Percentiles rank a stretch among this genome's conserved stretches.
Conservation (phyloP, 2,113 vertebrate genomes). For the Nesoenas mayeri region DNA sequence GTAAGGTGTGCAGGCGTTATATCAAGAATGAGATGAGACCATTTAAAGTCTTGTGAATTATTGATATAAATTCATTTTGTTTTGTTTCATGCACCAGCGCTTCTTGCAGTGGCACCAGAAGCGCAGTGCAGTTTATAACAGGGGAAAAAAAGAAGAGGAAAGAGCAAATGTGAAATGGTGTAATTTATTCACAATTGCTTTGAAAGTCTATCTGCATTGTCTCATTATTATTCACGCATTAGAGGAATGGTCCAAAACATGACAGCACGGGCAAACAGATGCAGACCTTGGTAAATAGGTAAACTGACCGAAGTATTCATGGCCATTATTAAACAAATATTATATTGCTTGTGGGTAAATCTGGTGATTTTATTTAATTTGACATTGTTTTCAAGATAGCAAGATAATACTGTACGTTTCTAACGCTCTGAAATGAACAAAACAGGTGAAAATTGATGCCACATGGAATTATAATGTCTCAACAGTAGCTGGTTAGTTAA, state of each 20-base stretch:
- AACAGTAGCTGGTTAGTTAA: slow-evolving; percentile 58
- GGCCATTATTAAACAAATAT: slow-evolving; percentile 63
- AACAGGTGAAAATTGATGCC: slow-evolving; percentile 55
- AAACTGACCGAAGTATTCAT: slow-evolving; percentile 57
- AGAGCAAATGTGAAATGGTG: slow-evolving; percentile 67
- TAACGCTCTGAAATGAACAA: slow-evolving; percentile 59
- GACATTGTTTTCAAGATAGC: slow-evolving; percentile 60
- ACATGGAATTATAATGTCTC: slow-evolving; percentile 27
- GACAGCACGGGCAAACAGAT: slow-evolving; percentile 59
- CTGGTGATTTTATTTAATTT: slow-evolving; percentile 66
- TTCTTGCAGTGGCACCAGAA: slow-evolving; percentile 34
- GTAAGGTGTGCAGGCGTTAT: slow-evolving; percentile 46
- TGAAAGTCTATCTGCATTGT: slow-evolving; percentile 60
- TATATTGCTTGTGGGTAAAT: slow-evolving; percentile 65
- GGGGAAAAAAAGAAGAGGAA: slow-evolving; percentile 32
- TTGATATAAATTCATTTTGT: slow-evolving; percentile 64
- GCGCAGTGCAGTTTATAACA: slow-evolving; percentile 33
- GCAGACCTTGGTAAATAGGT: slow-evolving; percentile 50
- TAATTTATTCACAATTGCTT: slow-evolving; percentile 67
- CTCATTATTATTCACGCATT: slow-evolving; percentile 55
- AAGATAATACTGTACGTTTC: slow-evolving; percentile 50
- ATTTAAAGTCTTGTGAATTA: slow-evolving; percentile 67
- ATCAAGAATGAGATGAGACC: slow-evolving; percentile 53
- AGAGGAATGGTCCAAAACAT: slow-evolving; percentile 56
- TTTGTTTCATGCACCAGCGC: slow-evolving; percentile 60